These are phyloP conservation scores for Parotia lawesii DNA, from an alignment of 2,113 vertebrate species.

Conservation along the genomic window DNA sequence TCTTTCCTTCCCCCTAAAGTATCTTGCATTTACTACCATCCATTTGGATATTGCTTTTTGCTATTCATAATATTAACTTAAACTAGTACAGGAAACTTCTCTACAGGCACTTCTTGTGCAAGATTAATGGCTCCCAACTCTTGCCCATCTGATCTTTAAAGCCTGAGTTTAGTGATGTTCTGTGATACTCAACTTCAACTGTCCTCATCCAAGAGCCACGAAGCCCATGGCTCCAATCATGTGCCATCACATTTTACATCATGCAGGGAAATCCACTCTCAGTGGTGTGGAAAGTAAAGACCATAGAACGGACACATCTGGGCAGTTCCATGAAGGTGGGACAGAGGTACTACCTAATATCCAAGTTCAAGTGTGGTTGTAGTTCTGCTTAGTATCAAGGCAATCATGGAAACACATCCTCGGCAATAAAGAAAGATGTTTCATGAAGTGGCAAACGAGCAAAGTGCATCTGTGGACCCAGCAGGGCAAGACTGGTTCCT, in stretches of 20 bases:
- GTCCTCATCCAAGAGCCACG: neutral
- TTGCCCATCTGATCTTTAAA: neutral
- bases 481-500: neutral
- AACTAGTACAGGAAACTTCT: neutral
- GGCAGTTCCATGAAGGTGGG: neutral
- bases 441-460: neutral
- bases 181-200: neutral
- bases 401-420: neutral
- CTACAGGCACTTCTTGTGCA: neutral
- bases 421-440: neutral
- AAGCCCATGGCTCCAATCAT: rapidly evolving
- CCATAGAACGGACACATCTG: rapidly evolving
- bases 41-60: neutral
- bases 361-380: neutral
- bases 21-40: neutral
- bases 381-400: neutral
- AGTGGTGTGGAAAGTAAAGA: neutral
- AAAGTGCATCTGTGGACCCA: neutral
- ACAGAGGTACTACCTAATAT: neutral
- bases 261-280: neutral
- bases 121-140: neutral
- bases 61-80: neutral
- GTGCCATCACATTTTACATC: neutral
- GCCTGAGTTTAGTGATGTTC: neutral
- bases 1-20: neutral